These are phyloP conservation scores for Suillia variegata DNA, from an alignment of 2,888 invertebrate species.

Conservation along the genomic window DNA sequence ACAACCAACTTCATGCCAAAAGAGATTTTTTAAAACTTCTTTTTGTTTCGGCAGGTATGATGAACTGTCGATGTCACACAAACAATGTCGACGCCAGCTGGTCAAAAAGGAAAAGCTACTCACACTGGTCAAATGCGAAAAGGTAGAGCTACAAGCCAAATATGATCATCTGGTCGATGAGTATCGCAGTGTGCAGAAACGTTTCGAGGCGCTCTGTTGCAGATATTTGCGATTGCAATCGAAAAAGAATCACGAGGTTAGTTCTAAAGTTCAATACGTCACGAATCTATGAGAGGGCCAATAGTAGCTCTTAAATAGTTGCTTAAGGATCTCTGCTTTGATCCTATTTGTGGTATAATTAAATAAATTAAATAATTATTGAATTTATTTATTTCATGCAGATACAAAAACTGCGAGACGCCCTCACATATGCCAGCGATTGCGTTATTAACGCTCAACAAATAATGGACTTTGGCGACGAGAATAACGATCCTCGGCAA, in stretches of 20 bases:
- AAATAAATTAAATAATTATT: background rate
- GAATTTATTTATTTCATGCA: slow-evolving; percentile 13
- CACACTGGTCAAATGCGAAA: slow-evolving; percentile 39
- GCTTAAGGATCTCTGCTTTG: no score
- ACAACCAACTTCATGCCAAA: background rate
- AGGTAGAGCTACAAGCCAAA: slow-evolving; percentile 45
- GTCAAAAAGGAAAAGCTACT: slow-evolving; percentile 48
- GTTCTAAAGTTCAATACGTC: background rate
- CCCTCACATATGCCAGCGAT: slow-evolving; percentile 44
- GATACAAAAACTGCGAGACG: slow-evolving; percentile 42
- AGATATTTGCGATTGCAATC: slow-evolving; percentile 46
- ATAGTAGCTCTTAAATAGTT: background rate
- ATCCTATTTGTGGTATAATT: no score
- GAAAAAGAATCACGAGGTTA: slow-evolving; percentile 48
- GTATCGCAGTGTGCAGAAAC: slow-evolving; percentile 42
- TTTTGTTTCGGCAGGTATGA: slow-evolving; percentile 41
- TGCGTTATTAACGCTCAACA: slow-evolving; percentile 43
- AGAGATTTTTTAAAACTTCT: background rate
- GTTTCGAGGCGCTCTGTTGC: slow-evolving; percentile 42
- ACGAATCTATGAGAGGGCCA: background rate
- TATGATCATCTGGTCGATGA: slow-evolving; percentile 46
- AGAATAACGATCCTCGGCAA: slow-evolving; percentile 16
- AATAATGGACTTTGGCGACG: slow-evolving; percentile 30
- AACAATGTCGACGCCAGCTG: slow-evolving; percentile 47
- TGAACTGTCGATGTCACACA: slow-evolving; percentile 48